Percentiles rank a stretch among this genome's conserved stretches.
phyloP scores from a whole-genome alignment of 2,113 vertebrate genomes.

The Motacilla alba region DNA sequence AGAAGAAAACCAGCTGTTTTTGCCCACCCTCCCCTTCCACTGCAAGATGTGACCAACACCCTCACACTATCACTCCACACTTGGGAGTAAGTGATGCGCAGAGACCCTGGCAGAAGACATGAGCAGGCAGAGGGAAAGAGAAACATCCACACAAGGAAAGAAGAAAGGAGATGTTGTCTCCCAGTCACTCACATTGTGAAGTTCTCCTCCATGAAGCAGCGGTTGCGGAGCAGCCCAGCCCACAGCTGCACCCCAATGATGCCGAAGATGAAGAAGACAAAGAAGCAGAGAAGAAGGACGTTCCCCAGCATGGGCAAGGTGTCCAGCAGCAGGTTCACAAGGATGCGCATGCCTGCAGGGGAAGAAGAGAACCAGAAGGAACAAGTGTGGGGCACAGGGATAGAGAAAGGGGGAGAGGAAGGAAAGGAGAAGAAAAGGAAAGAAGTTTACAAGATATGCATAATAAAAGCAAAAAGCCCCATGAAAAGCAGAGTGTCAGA shows the following conservation, averaged over 20 bases:
- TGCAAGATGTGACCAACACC: rapidly evolving
- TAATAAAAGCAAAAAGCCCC: neutral
- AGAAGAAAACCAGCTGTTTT: neutral
- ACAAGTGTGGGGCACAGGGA: neutral
- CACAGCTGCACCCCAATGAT: conserved; percentile 84
- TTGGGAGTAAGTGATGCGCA: neutral
- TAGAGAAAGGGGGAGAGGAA: neutral
- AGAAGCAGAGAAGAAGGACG: conserved; percentile 82
- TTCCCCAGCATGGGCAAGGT: conserved; percentile 84
- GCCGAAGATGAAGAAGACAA: conserved; percentile 85
- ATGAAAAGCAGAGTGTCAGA: neutral
- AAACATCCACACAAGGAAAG: neutral
- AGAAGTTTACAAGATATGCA: neutral
- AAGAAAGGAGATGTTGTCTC: neutral
- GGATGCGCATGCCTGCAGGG: conserved; percentile 80
- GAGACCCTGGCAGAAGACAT: neutral
- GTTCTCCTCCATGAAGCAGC: conserved; percentile 84
- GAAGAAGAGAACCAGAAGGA: conserved; percentile 22
- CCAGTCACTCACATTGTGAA: conserved; percentile 79
- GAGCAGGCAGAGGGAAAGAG: neutral
- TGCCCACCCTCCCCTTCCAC: neutral
- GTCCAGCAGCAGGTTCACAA: conserved; percentile 83
- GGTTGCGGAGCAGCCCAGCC: conserved; percentile 82
- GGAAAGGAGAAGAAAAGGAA: neutral
- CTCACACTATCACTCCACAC: rapidly evolving